Base-by-base conservation (phyloP, 2,113 vertebrate genomes). In the Eptesicus fuscus region DNA sequence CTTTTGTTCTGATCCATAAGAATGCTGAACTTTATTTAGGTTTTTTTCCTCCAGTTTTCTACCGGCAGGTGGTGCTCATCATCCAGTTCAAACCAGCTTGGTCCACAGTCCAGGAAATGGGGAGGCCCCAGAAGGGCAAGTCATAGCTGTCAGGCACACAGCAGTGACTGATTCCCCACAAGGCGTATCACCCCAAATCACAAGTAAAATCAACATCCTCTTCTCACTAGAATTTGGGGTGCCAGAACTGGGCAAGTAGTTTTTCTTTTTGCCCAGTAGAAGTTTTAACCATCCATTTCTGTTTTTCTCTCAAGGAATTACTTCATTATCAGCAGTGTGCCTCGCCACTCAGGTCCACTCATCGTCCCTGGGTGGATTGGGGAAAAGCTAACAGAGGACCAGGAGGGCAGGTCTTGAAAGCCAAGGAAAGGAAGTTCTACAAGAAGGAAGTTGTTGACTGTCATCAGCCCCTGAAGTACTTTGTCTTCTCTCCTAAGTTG, bases 51-150 rank as follows among this genome's bases (percentile, higher is more conserved):
- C 56, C 59, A 11, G 40, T 32, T 78, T 85, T 73, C 67, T 63
- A 65, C 95, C 93, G 88, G 59, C 44, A 96, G 89, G n/a, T 94
- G 89, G 91, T 40, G 10, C 61, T 56, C 11, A 10, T 53, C 61
- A 69, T 49, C 44, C 30, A 69, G n/a, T 14, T n/a, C 92, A 77
- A 85, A 61, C 3, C 2, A 5, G 22, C 8, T 17, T 35, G 91
- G 44, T 69, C 17, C n/a, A 32, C 13, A 0, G 23, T 1, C 0
- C 22, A 5, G 37, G 2, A 18, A 23, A 37, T 5, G 5, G 28
- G 20, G n/a, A 30, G 12, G 20, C n/a, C n/a, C n/a, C n/a, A n/a
- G n/a, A 59, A 61, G 7, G 23, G 37, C 25, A 2, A 4, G 14
- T 42, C 44, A 25, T 0, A 67, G 59, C 32, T 56, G 8, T 69